A percentile compares a stretch with the other conserved stretches of the same genome.
These are phyloP conservation scores for Catostomus latipinnis DNA, from an alignment of 2,797 vertebrate genomes.

Conservation along the genomic window DNA sequence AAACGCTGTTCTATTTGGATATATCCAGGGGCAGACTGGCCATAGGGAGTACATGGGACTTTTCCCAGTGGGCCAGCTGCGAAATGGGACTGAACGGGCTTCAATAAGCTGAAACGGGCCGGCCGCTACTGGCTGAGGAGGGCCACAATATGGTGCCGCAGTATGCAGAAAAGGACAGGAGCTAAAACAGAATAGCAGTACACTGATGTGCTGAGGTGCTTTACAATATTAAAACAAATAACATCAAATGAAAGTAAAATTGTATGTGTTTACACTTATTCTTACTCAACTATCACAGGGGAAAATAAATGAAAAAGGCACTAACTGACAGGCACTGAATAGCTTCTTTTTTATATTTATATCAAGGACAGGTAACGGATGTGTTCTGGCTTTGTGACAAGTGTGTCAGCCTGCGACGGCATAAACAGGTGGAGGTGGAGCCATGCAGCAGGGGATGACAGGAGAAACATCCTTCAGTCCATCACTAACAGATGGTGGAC, in stretches of 20 bases:
- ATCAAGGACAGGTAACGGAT: slow-evolving; percentile 15
- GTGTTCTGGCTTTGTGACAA: slow-evolving; percentile 34
- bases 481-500: slow-evolving; percentile 77
- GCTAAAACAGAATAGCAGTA: background rate
- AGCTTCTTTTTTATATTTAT: slow-evolving; percentile 6
- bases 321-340: slow-evolving; percentile 13
- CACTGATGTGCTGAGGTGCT: background rate
- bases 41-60: too few species aligned
- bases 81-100: too few species aligned
- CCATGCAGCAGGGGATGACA: slow-evolving; percentile 77
- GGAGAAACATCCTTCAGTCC: slow-evolving; percentile 65
- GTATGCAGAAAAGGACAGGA: background rate
- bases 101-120: too few species aligned
- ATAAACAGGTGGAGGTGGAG: slow-evolving; percentile 39
- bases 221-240: background rate
- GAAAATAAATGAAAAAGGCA: background rate
- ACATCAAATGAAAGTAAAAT: background rate
- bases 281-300: background rate
- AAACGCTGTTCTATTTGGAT: too few species aligned
- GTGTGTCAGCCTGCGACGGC: slow-evolving; percentile 34
- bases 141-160: too few species aligned
- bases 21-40: too few species aligned
- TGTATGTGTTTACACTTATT: background rate
- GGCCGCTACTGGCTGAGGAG: too few species aligned
- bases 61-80: too few species aligned